Base-by-base conservation (phyloP, 2,888 invertebrate genomes). In the Dasysyrphus tricinctus region DNA sequence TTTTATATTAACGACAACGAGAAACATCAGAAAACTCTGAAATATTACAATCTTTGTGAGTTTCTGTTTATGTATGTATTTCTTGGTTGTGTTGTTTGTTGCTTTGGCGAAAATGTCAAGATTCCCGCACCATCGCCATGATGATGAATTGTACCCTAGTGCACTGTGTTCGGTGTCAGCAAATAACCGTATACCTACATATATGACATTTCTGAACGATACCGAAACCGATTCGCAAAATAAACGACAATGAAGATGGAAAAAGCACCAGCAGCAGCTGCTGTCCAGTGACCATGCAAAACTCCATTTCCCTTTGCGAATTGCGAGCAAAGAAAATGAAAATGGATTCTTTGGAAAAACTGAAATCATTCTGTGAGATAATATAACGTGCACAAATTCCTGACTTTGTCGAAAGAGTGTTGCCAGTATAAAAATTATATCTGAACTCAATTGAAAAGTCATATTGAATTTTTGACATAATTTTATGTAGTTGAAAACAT, bases 301-400 rank as follows among this genome's bases (percentile, higher is more conserved):
- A 75, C 74, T 74, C 49, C 54, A 79, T 83, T 79, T 79, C 47
- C 79, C 70, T 83, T 83, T n/a, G n/a, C n/a, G n/a, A n/a, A n/a
- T 75, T 79, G 29, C 29, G 49, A 79, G 69, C 44, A 79, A 69
- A 61, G 47, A 69, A 75, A 56, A 57, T 61, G 32, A 42, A 78
- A 67, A 39, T 63, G 63, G 24, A 63, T 74, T 79, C 47, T 70
- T 63, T 54, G 42, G 42, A 63, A 39, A 39, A 72, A 8, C 7
- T 67, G 49, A 9, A 49, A 49, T 34, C 67, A 3, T 37, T 49
- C 49, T 47, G 19, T 67, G 39, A 54, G 54, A 69, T 69, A 69
- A 69, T 51, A 54, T 51, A 54, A 37, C 6, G 39, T 39, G 14
- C 3, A 49, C 14, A 39, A 54, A 69, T 69, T 69, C 39, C 11